Conservation (phyloP, 2,888 invertebrate genomes). For the Rhamnusium bicolor region DNA sequence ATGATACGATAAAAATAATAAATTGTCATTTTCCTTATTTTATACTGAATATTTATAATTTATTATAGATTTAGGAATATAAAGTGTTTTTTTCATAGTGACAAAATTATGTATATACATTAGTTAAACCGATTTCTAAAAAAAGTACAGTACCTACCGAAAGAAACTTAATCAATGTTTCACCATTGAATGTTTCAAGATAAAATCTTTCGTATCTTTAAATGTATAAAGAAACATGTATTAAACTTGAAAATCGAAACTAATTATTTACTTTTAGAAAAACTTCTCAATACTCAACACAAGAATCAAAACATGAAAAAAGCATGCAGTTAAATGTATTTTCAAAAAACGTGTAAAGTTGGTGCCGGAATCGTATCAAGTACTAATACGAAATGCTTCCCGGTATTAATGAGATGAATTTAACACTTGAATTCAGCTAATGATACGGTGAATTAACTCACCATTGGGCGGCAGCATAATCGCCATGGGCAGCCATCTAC, state of each 20-base stretch:
- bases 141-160: too few species aligned
- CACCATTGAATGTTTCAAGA: too few species aligned
- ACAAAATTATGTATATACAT: too few species aligned
- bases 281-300: background rate
- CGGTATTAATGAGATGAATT: conserved; percentile 50
- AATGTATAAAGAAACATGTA: too few species aligned
- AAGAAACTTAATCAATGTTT: too few species aligned
- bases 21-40: too few species aligned
- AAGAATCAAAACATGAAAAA: background rate
- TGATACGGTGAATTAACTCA: conserved; percentile 58
- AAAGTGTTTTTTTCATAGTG: too few species aligned
- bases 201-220: too few species aligned
- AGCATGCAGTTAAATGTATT: background rate
- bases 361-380: conserved; percentile 9
- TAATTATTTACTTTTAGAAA: background rate
- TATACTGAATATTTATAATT: too few species aligned
- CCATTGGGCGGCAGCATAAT: conserved; percentile 54
- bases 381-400: conserved; percentile 24
- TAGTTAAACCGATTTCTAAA: too few species aligned
- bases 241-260: conserved; percentile 9
- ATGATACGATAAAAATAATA: too few species aligned
- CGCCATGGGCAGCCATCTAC: conserved; percentile 54
- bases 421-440: conserved; percentile 60
- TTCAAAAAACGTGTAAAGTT: conserved; percentile 7
- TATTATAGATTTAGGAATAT: too few species aligned